These are phyloP conservation scores for Ophion slaviceki DNA, from an alignment of 2,888 invertebrate species.

Conservation along the genomic window DNA sequence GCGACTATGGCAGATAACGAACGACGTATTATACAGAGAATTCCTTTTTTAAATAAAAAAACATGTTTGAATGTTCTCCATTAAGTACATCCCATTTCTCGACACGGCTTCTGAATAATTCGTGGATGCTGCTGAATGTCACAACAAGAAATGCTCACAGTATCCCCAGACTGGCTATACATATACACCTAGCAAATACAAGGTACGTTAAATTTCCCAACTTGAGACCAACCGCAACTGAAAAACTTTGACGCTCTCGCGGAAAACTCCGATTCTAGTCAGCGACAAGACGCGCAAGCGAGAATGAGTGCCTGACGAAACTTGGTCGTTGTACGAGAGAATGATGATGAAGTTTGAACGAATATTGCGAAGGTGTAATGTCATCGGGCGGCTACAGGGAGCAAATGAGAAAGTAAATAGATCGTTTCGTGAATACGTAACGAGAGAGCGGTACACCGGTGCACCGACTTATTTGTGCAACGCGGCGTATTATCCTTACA, in stretches of 20 bases:
- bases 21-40: no score
- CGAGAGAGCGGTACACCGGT: slow-evolving; percentile 28
- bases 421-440: slow-evolving; percentile 58
- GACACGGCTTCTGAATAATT: no score
- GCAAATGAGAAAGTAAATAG: slow-evolving; percentile 43
- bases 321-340: slow-evolving; percentile 20
- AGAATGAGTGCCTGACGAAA: slow-evolving; percentile 22
- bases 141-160: not conserved
- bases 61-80: no score
- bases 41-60: no score
- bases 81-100: no score
- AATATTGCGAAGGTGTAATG: slow-evolving; percentile 43
- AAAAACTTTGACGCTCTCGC: slow-evolving; percentile 56
- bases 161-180: not conserved
- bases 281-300: not conserved
- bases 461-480: slow-evolving; percentile 35
- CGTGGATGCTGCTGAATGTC: no score
- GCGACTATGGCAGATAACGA: no score
- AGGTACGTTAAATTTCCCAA: slow-evolving; percentile 41
- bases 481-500: slow-evolving; percentile 2
- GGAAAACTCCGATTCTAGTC: slow-evolving; percentile 43
- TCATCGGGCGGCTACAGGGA: slow-evolving; percentile 8
- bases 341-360: slow-evolving; percentile 53
- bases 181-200: not conserved
- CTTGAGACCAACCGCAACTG: slow-evolving; percentile 21